These are phyloP conservation scores for Echinarachnius parma DNA, from an alignment of 53 echinoderm and acorn worm genomes.

Conservation along the genomic window DNA sequence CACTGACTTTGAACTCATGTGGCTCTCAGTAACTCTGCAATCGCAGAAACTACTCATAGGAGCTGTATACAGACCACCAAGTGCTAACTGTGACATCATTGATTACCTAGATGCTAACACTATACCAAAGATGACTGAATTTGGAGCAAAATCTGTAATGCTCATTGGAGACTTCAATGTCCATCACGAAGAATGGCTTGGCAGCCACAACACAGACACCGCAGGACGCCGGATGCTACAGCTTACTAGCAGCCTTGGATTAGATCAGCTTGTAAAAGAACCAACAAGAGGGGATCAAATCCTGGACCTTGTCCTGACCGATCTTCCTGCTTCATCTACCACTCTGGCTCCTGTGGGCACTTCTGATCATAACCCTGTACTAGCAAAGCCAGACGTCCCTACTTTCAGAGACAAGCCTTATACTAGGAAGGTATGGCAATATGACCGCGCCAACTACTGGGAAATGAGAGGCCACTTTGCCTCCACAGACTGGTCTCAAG, in stretches of 20 bases:
- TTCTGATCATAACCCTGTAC: constrained; percentile 60
- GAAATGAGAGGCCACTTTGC: constrained; percentile 44
- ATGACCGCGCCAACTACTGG: constrained; percentile 57
- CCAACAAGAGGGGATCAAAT: constrained; percentile 55
- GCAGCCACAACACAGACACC: constrained; percentile 51
- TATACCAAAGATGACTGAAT: constrained; percentile 29
- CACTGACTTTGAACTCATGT: constrained; percentile 47
- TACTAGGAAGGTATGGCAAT: constrained; percentile 45
- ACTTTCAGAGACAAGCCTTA: constrained; percentile 56
- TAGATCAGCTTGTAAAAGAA: constrained; percentile 41
- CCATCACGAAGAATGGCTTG: constrained; percentile 58
- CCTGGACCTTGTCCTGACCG: constrained; percentile 51
- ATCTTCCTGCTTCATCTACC: constrained; percentile 4
- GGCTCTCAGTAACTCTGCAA: constrained; percentile 52
- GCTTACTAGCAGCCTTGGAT: constrained; percentile 37
- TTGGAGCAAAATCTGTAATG: constrained; percentile 35
- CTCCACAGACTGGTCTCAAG: constrained; percentile 38
- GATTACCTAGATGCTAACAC: constrained; percentile 51
- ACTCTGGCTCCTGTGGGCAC: constrained; percentile 43
- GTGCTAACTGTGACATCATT: constrained; percentile 58
- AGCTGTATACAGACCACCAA: constrained; percentile 56
- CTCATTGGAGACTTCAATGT: constrained; percentile 56
- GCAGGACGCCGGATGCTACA: constrained; percentile 50
- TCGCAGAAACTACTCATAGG: constrained; percentile 60
- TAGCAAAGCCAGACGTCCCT: constrained; percentile 24